These are phyloP conservation scores for Megathymus violae DNA, from an alignment of 1,140 invertebrate species.

Conservation along the genomic window DNA sequence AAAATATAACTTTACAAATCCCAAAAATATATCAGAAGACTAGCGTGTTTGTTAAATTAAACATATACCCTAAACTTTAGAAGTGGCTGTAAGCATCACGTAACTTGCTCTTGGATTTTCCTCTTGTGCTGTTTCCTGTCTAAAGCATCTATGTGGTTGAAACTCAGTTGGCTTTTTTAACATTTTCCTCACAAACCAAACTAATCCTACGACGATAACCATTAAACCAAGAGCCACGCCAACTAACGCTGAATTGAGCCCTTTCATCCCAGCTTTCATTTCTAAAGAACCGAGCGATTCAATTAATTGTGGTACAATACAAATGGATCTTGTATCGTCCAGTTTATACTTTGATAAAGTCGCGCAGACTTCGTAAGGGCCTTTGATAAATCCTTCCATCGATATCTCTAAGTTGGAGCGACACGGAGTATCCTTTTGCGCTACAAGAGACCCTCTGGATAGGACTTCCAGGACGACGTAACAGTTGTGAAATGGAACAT, in stretches of 20 bases:
- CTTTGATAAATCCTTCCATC: conserved; percentile 80
- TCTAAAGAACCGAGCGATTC: conserved; percentile 65
- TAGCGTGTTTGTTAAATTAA: conserved; percentile 17
- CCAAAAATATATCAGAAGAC: conserved; percentile 17
- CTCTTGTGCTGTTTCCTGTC: conserved; percentile 78
- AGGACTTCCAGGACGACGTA: conserved; percentile 77
- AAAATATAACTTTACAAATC: not conserved
- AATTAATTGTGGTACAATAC: conserved; percentile 82
- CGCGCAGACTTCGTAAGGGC: conserved; percentile 80
- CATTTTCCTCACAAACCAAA: conserved; percentile 84
- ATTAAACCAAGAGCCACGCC: conserved; percentile 83
- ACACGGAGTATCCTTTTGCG: conserved; percentile 79
- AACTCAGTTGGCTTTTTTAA: conserved; percentile 81
- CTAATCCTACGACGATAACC: conserved; percentile 80
- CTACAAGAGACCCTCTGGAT: conserved; percentile 74
- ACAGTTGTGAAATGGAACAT: conserved; percentile 67
- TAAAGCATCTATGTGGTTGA: conserved; percentile 83
- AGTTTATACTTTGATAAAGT: conserved; percentile 74
- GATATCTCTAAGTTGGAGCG: conserved; percentile 69
- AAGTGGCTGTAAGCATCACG: conserved; percentile 86
- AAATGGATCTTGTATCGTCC: conserved; percentile 76
- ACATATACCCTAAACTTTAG: conserved; percentile 62
- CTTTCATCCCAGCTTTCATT: conserved; percentile 76
- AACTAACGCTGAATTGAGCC: conserved; percentile 81
- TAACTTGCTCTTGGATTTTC: conserved; percentile 83